Conservation (phyloP, 2,113 vertebrate species). For the Misgurnus anguillicaudatus region DNA sequence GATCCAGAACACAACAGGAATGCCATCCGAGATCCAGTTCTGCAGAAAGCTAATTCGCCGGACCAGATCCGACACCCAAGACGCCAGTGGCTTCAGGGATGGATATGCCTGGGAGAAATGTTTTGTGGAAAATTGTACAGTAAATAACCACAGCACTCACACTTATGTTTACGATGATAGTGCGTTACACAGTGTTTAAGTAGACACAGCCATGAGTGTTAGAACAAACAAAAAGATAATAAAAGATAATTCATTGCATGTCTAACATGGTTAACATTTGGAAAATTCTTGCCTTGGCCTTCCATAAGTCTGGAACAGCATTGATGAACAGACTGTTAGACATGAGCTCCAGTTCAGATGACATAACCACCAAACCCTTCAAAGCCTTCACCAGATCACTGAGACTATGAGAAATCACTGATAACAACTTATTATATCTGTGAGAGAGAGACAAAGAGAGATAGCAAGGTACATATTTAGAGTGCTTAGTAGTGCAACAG, state of each 20-base stretch:
- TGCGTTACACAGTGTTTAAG: background rate
- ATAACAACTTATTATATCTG: constrained; percentile 87
- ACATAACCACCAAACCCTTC: constrained; percentile 90
- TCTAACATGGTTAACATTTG: constrained; percentile 15
- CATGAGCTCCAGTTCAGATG: constrained; percentile 87
- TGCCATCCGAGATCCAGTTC: constrained; percentile 79
- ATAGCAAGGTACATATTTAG: background rate
- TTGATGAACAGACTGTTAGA: constrained; percentile 87
- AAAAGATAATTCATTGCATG: background rate
- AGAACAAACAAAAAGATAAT: no score
- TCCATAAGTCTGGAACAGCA: constrained; percentile 84
- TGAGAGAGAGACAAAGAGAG: constrained; percentile 14
- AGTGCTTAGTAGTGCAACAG: background rate
- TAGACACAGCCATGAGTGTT: background rate
- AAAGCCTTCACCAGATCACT: constrained; percentile 86
- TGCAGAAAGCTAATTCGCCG: constrained; percentile 81
- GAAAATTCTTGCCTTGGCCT: constrained; percentile 75
- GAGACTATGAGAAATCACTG: constrained; percentile 79
- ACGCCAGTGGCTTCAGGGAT: constrained; percentile 86
- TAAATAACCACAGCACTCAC: background rate
- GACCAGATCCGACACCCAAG: constrained; percentile 86
- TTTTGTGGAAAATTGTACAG: background rate
- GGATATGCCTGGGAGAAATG: constrained; percentile 79
- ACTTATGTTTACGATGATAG: no score
- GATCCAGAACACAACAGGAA: constrained; percentile 90